Conservation (phyloP, 1,140 invertebrate genomes). For the Monomorium pharaonis region DNA sequence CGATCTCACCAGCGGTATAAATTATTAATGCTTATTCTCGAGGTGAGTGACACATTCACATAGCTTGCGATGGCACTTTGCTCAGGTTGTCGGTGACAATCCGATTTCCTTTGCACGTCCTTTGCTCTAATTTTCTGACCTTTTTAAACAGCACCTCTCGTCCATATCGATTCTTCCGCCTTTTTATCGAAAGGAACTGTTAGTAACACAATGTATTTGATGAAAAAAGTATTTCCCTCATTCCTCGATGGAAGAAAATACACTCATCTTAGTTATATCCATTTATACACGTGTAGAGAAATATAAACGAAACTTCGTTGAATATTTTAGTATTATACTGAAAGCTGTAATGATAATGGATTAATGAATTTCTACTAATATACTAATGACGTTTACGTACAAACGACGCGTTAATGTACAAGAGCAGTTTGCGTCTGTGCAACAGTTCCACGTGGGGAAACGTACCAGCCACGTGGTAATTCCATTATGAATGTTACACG, state of each 20-base stretch:
- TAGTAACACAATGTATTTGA: not conserved
- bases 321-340: not conserved
- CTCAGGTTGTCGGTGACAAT: not conserved
- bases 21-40: conserved; percentile 35
- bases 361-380: conserved; percentile 27
- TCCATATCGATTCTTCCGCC: not conserved
- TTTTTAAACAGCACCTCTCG: not conserved
- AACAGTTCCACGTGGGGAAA: not conserved
- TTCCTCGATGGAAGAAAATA: not conserved
- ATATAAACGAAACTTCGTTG: not conserved
- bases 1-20: conserved; percentile 27
- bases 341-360: not conserved
- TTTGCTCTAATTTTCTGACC: not conserved
- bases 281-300: not conserved
- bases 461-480: conserved; percentile 7
- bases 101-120: not conserved
- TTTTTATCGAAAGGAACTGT: not conserved
- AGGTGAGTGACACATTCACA: conserved; percentile 44
- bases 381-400: conserved; percentile 4
- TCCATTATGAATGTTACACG: conserved; percentile 45
- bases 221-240: not conserved
- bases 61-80: not conserved
- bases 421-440: not conserved
- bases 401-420: not conserved
- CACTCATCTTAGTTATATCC: not conserved